Evolutionary conservation across 2,113 vertebrate species (phyloP).

Genomic region (Lophotis ruficrista): DNA sequence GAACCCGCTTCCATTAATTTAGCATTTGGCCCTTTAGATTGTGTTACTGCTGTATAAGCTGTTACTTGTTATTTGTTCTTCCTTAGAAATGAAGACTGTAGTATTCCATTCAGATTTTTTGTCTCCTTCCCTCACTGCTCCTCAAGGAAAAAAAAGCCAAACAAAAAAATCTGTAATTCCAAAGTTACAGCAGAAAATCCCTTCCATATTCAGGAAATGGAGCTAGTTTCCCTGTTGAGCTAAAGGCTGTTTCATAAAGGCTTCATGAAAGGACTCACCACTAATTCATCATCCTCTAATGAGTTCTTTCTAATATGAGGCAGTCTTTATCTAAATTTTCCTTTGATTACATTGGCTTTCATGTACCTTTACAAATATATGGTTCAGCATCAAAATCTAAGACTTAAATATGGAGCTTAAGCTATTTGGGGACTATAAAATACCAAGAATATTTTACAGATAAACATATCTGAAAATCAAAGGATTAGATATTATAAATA

Average conservation of each 20-base stretch:
- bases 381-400: background rate
- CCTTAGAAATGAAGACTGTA: background rate
- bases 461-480: conserved; percentile 7
- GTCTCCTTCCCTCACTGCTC: background rate
- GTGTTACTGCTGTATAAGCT: conserved; percentile 32
- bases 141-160: background rate
- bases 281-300: background rate
- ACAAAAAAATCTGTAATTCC: background rate
- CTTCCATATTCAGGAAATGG: background rate
- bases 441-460: background rate
- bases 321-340: background rate
- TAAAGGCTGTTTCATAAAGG: background rate
- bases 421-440: background rate
- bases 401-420: background rate
- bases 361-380: background rate
- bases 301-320: background rate
- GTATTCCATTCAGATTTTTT: background rate
- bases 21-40: conserved; percentile 63
- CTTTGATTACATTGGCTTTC: background rate
- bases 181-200: background rate
- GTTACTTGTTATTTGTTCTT: conserved; percentile 27
- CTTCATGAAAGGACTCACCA: background rate
- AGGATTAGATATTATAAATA: background rate
- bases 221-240: background rate
- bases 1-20: conserved; percentile 68